Percentiles rank a stretch among this genome's conserved stretches.
Evolutionary conservation across 37 sponge, comb jelly and placozoan genomes (phyloP).

Genomic region (Aplysina aerophoba): DNA sequence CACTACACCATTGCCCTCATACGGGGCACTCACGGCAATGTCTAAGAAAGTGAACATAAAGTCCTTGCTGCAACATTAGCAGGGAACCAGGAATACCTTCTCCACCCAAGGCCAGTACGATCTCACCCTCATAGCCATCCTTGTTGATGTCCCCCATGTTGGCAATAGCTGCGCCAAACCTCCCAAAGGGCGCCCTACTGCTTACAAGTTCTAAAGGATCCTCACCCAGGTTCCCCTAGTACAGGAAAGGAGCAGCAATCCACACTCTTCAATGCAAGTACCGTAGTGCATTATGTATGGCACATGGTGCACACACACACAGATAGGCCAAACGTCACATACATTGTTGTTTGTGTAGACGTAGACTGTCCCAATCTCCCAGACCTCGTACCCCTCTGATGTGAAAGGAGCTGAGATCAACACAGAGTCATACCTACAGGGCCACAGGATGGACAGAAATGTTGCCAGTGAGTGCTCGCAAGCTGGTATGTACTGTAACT

Average conservation of each 20-base stretch:
- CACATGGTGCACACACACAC: not conserved
- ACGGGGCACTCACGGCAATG: slow-evolving; percentile 22
- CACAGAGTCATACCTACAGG: slow-evolving; percentile 63
- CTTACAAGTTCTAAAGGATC: not conserved
- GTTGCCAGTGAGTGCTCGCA: not conserved
- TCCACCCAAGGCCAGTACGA: not conserved
- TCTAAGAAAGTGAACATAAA: not conserved
- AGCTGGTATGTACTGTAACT: no score
- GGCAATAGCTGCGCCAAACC: slow-evolving; percentile 86
- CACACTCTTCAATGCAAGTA: no score
- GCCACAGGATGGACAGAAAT: not conserved
- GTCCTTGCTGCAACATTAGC: not conserved
- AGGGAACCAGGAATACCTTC: not conserved
- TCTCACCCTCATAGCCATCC: slow-evolving; percentile 72
- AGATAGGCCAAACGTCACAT: slow-evolving; percentile 3
- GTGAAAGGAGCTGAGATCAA: slow-evolving; percentile 79
- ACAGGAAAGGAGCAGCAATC: no score
- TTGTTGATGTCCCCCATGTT: slow-evolving; percentile 78
- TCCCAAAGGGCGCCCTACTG: slow-evolving; percentile 14
- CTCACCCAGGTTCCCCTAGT: no score
- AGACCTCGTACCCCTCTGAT: not conserved
- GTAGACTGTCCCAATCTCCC: slow-evolving; percentile 76
- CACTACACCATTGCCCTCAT: slow-evolving; percentile 6
- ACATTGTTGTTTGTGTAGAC: slow-evolving; percentile 67
- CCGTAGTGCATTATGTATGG: not conserved